Base-by-base conservation (phyloP, 2,113 vertebrate species). In the Genyomyrus donnyi region DNA sequence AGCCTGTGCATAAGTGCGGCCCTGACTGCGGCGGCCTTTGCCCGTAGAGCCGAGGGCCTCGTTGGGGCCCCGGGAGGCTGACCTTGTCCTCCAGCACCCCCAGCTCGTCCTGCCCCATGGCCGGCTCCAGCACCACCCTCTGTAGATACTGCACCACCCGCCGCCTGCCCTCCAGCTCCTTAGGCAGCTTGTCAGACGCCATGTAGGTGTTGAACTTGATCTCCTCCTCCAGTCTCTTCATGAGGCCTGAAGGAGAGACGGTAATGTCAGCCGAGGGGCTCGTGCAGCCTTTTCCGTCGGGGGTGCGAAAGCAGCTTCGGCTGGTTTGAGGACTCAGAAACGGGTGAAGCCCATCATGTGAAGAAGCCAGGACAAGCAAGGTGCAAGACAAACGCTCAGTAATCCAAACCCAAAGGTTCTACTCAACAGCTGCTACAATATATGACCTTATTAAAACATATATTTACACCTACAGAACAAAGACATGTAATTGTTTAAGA, bases 171-270 rank as follows among this genome's bases (percentile, higher is more conserved):
- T 98, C 97, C 93, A 99, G 92, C 93, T 99, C 98, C 92, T 96
- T 96, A 27, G 98, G 98, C 70, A 98, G 94, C 93, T 99, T 99
- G 93, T 99, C 98, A 89, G 96, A 96, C 83, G 97, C 97, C 94
- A 99, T 97, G 91, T 99, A 99, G 27, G 97, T 96, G 94, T 97
- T 99, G 94, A 98, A 97, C 94, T 98, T 98, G 86, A 97, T 97
- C 94, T 99, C 98, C 91, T 98, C 98, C 91, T 99, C 97, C 9
- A 99, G 96, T 91, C 98, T 97, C 95, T 97, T 99, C 97, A 98
- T 96, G 93, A 99, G 94, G 92, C 96, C 98, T 99, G 93, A 92
- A 93, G 92, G 27, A 90, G 90, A 92, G 92, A 89, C 90, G 95
- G 92, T 92, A 80, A 89, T 80, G 42, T 85, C 49, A 87, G 56